phyloP scores from a whole-genome alignment of 2,113 vertebrate genomes.

The Eulemur rufifrons region DNA sequence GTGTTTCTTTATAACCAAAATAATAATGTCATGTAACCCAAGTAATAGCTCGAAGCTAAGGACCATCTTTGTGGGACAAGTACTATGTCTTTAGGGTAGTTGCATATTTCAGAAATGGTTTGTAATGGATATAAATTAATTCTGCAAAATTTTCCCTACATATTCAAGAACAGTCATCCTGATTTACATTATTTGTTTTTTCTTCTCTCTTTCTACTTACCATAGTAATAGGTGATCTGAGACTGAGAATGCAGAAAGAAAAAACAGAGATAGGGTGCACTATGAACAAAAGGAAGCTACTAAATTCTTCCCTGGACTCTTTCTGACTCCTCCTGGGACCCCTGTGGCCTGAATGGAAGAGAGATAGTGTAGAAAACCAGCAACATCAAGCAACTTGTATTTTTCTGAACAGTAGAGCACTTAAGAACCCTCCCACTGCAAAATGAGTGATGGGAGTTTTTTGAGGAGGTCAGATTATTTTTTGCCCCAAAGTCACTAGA shows the following conservation, averaged over 20 bases:
- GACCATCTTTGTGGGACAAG: not conserved
- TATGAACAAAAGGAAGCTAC: not conserved
- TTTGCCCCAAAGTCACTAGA: not conserved
- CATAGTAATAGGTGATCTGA: not conserved
- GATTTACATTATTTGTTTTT: not conserved
- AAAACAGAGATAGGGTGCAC: not conserved
- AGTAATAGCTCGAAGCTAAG: not conserved
- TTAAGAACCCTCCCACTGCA: not conserved
- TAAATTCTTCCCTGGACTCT: not conserved
- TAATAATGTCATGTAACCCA: not conserved
- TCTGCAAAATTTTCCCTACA: not conserved
- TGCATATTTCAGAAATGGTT: constrained; percentile 26
- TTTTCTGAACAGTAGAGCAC: not conserved
- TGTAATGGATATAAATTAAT: constrained; percentile 16
- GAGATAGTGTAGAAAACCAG: not conserved
- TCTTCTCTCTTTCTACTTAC: not conserved
- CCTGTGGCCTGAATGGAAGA: not conserved
- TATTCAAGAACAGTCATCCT: not conserved
- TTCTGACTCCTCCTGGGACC: not conserved
- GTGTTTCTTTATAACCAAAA: constrained; percentile 24
- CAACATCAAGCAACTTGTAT: not conserved
- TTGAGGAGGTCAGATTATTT: not conserved
- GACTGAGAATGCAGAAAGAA: not conserved
- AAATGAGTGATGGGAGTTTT: not conserved
- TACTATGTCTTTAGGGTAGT: not conserved